Evolutionary conservation across 2,797 vertebrate genomes (phyloP), one percentile per base, ranked within the genome.

Genomic region (Coluber constrictor): DNA sequence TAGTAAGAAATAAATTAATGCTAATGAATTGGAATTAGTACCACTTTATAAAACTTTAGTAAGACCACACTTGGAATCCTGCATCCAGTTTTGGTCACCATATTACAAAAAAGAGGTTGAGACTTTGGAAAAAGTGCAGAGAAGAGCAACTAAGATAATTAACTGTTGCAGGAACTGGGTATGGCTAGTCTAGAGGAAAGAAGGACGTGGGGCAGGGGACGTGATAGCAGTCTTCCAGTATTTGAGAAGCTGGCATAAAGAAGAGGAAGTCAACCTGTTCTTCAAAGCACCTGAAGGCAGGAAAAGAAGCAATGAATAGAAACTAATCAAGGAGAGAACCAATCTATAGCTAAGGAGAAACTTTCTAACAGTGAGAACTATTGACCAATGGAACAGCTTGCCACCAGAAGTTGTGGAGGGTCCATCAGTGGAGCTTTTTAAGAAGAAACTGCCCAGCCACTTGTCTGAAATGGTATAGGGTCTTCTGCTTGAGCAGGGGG

Each of bases 231-330:
- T 9, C 2, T 74, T 74, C 32, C 32, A 37, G 32, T 74, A 37
- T 18, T 37, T 37, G 37, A 57, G n/a, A 1, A 4, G 23, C 15
- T 29, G 89, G 0, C n/a, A 66, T 5, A 43, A 11, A 86, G 57
- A n/a, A 60, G 55, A 0, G 5, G 15, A 4, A 13, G n/a, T 37
- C 56, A 70, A 25, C 0, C 3, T 32, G 0, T 32, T 56, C 16
- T 32, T 8, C 27, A 25, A 29, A 90, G 23, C 12, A 6, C 7
- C 87, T 0, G 23, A 54, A 25, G 23, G 25, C 16, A 57, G 15
- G n/a, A 18, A 0, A 57, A 37, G 29, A 57, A 32, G 1, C 9
- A 57, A 59, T 2, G 5, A 61, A 23, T 29, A 10, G 37, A 55
- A 10, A 70, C n/a, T 70, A 32, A 70, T 16, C n/a, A 70, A 70